Evolutionary conservation across 2,797 vertebrate species (phyloP).

Genomic region (Hoplostethus mediterraneus): DNA sequence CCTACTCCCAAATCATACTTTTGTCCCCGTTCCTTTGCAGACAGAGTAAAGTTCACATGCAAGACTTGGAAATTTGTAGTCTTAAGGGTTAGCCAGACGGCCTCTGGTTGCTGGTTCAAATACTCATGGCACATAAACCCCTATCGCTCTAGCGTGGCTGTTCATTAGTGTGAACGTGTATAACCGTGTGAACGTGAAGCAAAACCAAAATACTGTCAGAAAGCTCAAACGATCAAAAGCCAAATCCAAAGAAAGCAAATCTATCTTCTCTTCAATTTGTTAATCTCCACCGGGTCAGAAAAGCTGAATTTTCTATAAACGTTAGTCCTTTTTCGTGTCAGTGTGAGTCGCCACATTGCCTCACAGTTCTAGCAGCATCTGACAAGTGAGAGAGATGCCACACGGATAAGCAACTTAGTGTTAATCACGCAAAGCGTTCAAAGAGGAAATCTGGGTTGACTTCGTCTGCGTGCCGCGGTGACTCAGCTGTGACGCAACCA

Average conservation of each 20-base stretch:
- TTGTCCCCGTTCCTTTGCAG: not conserved
- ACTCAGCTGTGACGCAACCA: slow-evolving; percentile 36
- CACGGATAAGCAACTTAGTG: not conserved
- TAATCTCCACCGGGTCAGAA: too few relatives aligned
- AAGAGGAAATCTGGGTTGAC: slow-evolving; percentile 22
- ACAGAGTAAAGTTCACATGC: not conserved
- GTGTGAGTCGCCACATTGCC: not conserved
- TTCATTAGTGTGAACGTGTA: slow-evolving; percentile 7
- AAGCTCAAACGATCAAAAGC: not conserved
- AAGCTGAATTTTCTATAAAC: not conserved
- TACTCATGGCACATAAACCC: slow-evolving; percentile 23
- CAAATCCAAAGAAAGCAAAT: not conserved
- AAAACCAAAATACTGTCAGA: not conserved
- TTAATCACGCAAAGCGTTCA: slow-evolving; percentile 21
- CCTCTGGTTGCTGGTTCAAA: slow-evolving; percentile 19
- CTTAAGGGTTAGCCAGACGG: slow-evolving; percentile 21
- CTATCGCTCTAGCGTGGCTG: slow-evolving; percentile 26
- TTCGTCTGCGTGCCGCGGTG: slow-evolving; percentile 2
- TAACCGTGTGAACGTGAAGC: slow-evolving; percentile 21
- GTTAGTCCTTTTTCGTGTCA: not conserved
- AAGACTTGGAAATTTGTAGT: slow-evolving; percentile 1
- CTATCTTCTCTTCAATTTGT: too few relatives aligned
- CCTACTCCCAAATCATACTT: not conserved
- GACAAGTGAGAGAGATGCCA: not conserved
- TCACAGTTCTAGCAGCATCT: not conserved